A percentile compares a stretch with the other conserved stretches of the same genome.
Evolutionary conservation across 2,888 invertebrate species (phyloP).

Genomic region (Oligia fasciuncula): DNA sequence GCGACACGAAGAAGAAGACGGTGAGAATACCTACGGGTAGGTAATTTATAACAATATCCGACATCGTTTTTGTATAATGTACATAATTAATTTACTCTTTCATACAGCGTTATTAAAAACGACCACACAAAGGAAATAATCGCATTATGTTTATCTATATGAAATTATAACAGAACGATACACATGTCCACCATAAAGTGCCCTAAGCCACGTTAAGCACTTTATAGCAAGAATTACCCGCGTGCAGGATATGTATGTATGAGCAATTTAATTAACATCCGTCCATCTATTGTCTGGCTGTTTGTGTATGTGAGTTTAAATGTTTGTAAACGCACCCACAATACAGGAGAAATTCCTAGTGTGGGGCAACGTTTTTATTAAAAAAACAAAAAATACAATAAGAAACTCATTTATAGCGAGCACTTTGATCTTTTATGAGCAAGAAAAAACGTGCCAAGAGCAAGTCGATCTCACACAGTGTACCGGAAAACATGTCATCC

Average conservation of each 20-base stretch:
- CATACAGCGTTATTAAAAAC: neutral
- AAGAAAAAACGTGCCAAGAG: conserved; percentile 60
- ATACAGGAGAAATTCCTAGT: too few relatives aligned
- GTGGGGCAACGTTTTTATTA: too few relatives aligned
- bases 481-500: conserved; percentile 21
- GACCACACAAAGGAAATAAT: neutral
- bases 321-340: too few relatives aligned
- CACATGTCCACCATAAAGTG: neutral
- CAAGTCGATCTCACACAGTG: conserved; percentile 29
- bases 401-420: conserved; percentile 26
- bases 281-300: neutral
- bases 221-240: conserved; percentile 13
- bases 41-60: conserved; percentile 14
- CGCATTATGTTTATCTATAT: neutral
- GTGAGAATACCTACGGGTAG: neutral
- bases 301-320: too few relatives aligned
- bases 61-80: neutral
- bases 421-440: conserved; percentile 56
- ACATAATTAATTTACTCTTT: neutral
- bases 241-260: conserved; percentile 19
- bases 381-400: conserved; percentile 17
- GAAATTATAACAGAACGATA: conserved; percentile 11
- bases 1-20: too few relatives aligned
- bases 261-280: conserved; percentile 40
- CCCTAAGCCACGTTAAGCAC: neutral